Conservation (phyloP, 2,113 vertebrate species). For the Fulica atra region DNA sequence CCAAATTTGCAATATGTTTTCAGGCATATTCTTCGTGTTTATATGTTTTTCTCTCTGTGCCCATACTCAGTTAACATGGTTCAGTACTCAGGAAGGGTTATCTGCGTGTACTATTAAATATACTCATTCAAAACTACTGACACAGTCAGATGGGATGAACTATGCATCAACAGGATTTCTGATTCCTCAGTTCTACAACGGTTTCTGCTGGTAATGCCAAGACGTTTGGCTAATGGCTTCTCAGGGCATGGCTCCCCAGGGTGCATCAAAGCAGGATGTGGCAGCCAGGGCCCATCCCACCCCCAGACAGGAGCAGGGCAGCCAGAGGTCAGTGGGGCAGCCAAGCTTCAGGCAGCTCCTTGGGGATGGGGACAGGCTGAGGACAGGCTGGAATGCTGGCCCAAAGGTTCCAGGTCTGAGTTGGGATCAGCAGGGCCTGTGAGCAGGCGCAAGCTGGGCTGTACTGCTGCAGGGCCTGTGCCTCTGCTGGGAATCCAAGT, state of each 20-base stretch:
- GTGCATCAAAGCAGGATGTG: accelerated
- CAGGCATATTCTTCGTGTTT: neutral
- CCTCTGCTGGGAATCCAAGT: neutral
- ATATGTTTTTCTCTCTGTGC: neutral
- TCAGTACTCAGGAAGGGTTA: neutral
- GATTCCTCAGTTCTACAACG: neutral
- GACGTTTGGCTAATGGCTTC: neutral
- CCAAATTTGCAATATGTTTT: neutral
- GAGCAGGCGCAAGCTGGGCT: neutral
- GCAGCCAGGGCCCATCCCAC: neutral
- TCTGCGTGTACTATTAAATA: neutral
- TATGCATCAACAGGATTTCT: neutral
- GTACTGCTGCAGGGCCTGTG: accelerated
- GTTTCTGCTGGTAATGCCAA: neutral
- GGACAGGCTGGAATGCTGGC: accelerated
- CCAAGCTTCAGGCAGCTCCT: neutral
- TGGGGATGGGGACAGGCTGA: neutral
- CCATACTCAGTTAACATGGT: neutral
- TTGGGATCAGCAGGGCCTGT: neutral
- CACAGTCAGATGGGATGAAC: neutral
- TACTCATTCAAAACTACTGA: neutral
- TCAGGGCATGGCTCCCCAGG: neutral
- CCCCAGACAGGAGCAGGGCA: neutral
- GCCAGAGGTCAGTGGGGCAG: neutral
- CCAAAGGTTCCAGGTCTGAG: accelerated